Evolutionary conservation across 2,888 invertebrate species (phyloP).

Genomic region (Drosophila cognata): DNA sequence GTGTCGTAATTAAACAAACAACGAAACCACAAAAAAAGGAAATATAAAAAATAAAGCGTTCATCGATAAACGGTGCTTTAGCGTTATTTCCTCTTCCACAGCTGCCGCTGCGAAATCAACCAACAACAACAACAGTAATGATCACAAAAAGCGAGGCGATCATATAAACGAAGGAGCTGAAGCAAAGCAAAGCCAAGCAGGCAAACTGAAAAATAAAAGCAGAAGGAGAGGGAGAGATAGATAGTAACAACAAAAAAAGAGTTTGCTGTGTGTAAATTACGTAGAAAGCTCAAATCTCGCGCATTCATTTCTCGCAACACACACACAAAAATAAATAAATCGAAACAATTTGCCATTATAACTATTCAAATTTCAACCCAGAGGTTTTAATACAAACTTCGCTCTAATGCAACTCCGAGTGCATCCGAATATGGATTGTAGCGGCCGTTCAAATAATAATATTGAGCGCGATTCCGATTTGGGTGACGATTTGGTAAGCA

Average conservation of each 20-base stretch:
- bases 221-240: not conserved
- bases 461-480: constrained; percentile 79
- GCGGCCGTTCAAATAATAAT: constrained; percentile 75
- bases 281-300: constrained; percentile 42
- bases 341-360: constrained; percentile 27
- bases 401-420: constrained; percentile 74
- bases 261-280: constrained; percentile 45
- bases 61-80: constrained; percentile 58
- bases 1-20: constrained; percentile 43
- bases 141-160: constrained; percentile 32
- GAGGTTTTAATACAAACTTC: constrained; percentile 9
- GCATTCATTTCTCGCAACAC: constrained; percentile 34
- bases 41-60: constrained; percentile 17
- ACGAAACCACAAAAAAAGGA: constrained; percentile 26
- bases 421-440: constrained; percentile 75
- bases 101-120: constrained; percentile 4
- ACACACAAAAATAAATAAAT: constrained; percentile 3
- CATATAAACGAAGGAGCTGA: constrained; percentile 42
- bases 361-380: constrained; percentile 4
- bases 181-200: constrained; percentile 9
- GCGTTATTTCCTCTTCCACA: constrained; percentile 31
- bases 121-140: constrained; percentile 14
- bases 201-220: constrained; percentile 10
- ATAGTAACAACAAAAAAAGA: constrained; percentile 28
- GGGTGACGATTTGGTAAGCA: constrained; percentile 77